Conservation (phyloP, 1,140 invertebrate species). For the Druon quercuslanigerum region DNA sequence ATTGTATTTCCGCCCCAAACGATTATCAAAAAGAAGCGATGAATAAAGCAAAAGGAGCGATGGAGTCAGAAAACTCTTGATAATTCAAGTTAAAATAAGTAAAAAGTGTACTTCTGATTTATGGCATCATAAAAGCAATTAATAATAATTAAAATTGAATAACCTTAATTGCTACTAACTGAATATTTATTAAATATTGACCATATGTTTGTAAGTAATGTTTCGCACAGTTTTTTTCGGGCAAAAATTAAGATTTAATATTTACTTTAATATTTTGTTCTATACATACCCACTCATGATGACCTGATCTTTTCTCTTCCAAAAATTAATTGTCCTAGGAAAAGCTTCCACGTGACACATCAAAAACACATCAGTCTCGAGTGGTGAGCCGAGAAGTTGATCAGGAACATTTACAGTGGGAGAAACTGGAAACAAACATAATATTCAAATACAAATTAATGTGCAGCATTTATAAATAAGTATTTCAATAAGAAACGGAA, state of each 20-base stretch:
- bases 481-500: no score
- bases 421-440: conserved; percentile 69
- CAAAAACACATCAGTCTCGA: conserved; percentile 75
- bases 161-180: no score
- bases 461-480: no score
- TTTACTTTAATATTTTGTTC: background rate
- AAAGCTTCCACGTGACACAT: conserved; percentile 78
- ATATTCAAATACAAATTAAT: conserved; percentile 24
- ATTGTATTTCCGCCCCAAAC: background rate
- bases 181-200: no score
- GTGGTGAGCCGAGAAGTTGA: conserved; percentile 75
- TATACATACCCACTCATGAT: conserved; percentile 72
- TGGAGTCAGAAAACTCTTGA: background rate
- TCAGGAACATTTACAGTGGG: conserved; percentile 76
- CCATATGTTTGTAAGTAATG: no score
- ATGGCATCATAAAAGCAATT: no score
- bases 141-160: no score
- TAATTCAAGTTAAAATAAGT: background rate
- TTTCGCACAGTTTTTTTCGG: no score
- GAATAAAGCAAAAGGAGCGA: conserved; percentile 1
- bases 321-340: conserved; percentile 78
- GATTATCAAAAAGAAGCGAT: background rate
- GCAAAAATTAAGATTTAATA: background rate
- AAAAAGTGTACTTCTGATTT: no score
- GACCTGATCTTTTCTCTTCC: conserved; percentile 75